These are phyloP conservation scores for Falcaria lacertinaria DNA, from an alignment of 2,888 invertebrate genomes.

Conservation along the genomic window DNA sequence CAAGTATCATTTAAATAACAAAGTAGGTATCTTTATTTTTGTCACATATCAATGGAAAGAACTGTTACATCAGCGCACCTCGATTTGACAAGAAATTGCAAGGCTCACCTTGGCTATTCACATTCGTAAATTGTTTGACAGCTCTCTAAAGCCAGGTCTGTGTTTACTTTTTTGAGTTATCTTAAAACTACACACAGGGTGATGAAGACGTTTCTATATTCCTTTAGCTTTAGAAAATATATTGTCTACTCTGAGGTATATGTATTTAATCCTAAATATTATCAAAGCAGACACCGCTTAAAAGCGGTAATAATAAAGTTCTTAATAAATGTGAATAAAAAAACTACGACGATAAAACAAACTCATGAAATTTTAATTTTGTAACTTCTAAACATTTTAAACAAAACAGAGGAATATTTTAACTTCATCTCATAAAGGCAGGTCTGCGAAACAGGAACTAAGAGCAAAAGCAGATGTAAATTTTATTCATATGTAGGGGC, in stretches of 20 bases:
- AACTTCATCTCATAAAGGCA: background rate
- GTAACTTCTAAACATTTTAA: background rate
- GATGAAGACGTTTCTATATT: background rate
- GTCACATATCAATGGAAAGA: background rate
- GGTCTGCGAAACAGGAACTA: conserved; percentile 19
- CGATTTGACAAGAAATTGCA: conserved; percentile 45
- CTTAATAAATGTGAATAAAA: too few species aligned
- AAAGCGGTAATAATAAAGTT: too few species aligned
- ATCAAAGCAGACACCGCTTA: too few species aligned
- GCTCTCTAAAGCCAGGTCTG: conserved; percentile 6
- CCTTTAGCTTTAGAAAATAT: too few species aligned
- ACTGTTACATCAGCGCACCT: conserved; percentile 17
- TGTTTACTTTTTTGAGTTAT: background rate
- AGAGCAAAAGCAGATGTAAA: conserved; percentile 41
- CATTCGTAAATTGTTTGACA: conserved; percentile 38
- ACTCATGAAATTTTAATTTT: too few species aligned
- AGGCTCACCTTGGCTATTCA: conserved; percentile 40
- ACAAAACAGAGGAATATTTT: background rate
- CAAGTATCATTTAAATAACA: background rate
- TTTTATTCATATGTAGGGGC: conserved; percentile 43
- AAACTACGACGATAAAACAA: too few species aligned
- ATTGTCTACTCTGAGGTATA: too few species aligned
- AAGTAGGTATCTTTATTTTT: conserved; percentile 1
- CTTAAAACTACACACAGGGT: background rate
- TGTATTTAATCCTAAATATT: too few species aligned